Base-by-base conservation (phyloP, 2,888 invertebrate species). In the Stenotaenia linearis region DNA sequence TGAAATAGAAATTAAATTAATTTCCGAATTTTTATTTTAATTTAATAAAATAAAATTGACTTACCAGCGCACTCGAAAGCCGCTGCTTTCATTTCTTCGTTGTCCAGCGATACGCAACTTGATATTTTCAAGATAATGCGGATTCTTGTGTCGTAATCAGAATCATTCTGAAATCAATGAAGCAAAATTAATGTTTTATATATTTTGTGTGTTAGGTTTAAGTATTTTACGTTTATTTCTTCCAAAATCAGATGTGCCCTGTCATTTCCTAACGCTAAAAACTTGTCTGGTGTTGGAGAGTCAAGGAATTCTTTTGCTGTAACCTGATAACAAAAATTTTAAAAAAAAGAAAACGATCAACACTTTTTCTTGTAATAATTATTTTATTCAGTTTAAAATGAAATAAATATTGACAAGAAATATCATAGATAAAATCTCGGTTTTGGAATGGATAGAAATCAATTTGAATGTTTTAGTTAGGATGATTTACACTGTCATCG, bases 171-270 rank as follows among this genome's bases (percentile, higher is more conserved):
- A 32, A 76, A 76, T 28, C 25, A 28, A 75, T 12, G 25, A 21
- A 25, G 1, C 6, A 75, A 28, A 25, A 75, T n/a, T 10, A 76
- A 18, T 32, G 10, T 37, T 76, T 15, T 23, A 28, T 30, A 75
- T 23, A 75, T n/a, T 21, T 75, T 28, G 5, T 74, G 6, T 28
- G n/a, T n/a, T n/a, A n/a, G n/a, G n/a, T 28, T 82, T 91, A 89
- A 6, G n/a, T 87, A 86, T 56, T 88, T 85, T 80, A 82, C 83
- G 9, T 88, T 83, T 0, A 89, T 88, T 83, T 88, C 86, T 5
- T 86, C 85, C 83, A 90, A 90, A 80, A 92, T 84, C 77, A 89
- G 87, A 75, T 86, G 85, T 83, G 85, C 90, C 75, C 91, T 84
- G 80, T 80, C 83, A 84, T 90, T 88, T 75, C 88, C 88, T n/a